Base-by-base conservation (phyloP, 2,113 vertebrate genomes). In the Pedionomus torquatus region DNA sequence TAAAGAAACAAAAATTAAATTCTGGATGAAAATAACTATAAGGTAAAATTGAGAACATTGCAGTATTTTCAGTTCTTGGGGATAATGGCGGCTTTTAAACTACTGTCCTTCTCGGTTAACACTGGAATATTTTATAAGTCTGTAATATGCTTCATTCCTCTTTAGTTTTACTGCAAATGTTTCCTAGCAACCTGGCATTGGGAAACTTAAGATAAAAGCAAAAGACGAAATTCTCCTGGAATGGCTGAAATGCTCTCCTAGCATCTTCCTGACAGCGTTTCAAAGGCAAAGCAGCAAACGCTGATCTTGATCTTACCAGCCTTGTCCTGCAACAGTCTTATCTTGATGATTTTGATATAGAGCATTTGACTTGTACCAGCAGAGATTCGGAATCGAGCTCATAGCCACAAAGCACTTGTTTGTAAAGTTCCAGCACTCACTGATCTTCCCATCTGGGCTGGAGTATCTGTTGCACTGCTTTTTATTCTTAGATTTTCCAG, bases 261-360 rank as follows among this genome's bases (percentile, higher is more conserved):
- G 15, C 10, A 18, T 26, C 70, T n/a, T 52, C 51, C 35, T 33
- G 12, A 7, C 37, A 2, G 0, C 11, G 7, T 33, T 86, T 83
- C 70, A n/a, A 43, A 57, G 51, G 35, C 33, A 90, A 54, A 85
- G 35, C 10, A 72, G 33, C 18, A 76, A 92, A 90, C 13, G 11
- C 57, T 4, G 0, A 3, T 20, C 33, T 46, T 4, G 2, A 16
- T 58, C 61, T 66, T 44, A 17, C 21, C 1, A 0, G 6, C 30
- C 20, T 35, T 46, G 26, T 19, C 41, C 46, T 14, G 11, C 13
- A 19, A 6, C 21, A 4, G 8, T 7, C 3, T 16, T 9, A 41
- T 23, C 68, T 12, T 9, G 26, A 11, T 11, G n/a, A 25, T 31
- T 90, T 75, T 24, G 12, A 5, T 23, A 25, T 4, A n/a, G 60